Conservation (phyloP, 2,797 vertebrate species). For the Craterocephalus amniculus region DNA sequence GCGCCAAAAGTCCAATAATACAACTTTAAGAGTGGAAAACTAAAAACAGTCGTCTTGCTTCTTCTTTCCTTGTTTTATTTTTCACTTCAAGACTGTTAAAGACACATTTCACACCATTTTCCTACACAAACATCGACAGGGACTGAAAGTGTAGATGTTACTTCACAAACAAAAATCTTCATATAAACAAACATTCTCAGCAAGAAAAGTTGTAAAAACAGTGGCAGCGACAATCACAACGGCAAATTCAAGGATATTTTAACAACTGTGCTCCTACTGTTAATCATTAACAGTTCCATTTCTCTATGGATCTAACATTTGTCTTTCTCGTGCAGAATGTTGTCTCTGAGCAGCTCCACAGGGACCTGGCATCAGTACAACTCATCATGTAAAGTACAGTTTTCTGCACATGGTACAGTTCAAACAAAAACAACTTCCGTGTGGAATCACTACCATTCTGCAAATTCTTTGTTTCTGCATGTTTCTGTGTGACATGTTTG, state of each 20-base stretch:
- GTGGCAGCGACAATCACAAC: not conserved
- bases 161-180: slow-evolving; percentile 13
- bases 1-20: too few relatives aligned
- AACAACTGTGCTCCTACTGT: not conserved
- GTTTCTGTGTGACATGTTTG: not conserved
- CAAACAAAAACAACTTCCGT: slow-evolving; percentile 36
- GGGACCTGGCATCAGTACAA: not conserved
- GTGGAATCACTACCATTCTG: slow-evolving; percentile 42
- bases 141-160: slow-evolving; percentile 18
- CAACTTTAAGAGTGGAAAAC: too few relatives aligned
- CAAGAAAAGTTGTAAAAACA: slow-evolving; percentile 7
- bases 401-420: slow-evolving; percentile 41
- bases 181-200: not conserved
- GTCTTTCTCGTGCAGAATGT: too few relatives aligned
- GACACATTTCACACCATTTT: slow-evolving; percentile 26
- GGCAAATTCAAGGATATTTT: not conserved
- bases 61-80: not conserved
- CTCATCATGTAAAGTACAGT: slow-evolving; percentile 12
- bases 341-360: too few relatives aligned
- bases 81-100: slow-evolving; percentile 15
- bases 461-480: slow-evolving; percentile 11
- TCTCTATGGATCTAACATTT: not conserved
- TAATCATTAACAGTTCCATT: not conserved
- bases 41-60: too few relatives aligned
- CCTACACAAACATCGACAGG: slow-evolving; percentile 20